Evolutionary conservation across 2,113 vertebrate species (phyloP).

Genomic region (Eubucco bourcierii): DNA sequence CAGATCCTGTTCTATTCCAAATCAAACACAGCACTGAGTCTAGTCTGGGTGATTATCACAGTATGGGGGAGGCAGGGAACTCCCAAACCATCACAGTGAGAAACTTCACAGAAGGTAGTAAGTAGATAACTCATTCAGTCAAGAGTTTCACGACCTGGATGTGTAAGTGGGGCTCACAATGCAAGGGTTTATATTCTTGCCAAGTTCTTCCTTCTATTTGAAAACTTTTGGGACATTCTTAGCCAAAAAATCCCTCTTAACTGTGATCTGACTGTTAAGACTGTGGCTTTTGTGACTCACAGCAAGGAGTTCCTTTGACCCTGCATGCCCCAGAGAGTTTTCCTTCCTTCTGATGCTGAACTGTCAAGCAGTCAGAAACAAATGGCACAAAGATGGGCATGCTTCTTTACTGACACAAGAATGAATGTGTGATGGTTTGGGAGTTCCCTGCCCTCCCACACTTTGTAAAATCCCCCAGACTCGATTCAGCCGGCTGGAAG

Average conservation of each 20-base stretch:
- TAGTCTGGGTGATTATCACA: too few species aligned
- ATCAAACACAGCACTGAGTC: too few species aligned
- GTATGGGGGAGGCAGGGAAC: too few species aligned
- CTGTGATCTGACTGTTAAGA: neutral
- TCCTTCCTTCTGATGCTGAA: neutral
- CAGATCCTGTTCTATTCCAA: too few species aligned
- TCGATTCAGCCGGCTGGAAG: too few species aligned
- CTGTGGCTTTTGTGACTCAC: neutral
- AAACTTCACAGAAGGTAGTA: neutral
- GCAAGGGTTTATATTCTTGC: neutral
- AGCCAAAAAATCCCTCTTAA: neutral
- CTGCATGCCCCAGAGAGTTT: neutral
- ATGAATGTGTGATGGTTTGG: too few species aligned
- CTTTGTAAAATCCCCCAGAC: too few species aligned
- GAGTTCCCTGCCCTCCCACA: too few species aligned
- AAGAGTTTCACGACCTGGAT: neutral
- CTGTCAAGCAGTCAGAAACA: neutral
- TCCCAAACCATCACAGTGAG: neutral
- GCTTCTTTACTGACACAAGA: neutral
- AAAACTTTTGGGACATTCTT: neutral
- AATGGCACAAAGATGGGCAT: neutral
- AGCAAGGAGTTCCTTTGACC: neutral
- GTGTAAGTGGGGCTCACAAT: neutral
- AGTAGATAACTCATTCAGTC: neutral
- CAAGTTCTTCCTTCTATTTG: neutral